These are phyloP conservation scores for Mormyrus proboscirostris DNA, from an alignment of 2,797 vertebrate genomes.

Conservation along the genomic window DNA sequence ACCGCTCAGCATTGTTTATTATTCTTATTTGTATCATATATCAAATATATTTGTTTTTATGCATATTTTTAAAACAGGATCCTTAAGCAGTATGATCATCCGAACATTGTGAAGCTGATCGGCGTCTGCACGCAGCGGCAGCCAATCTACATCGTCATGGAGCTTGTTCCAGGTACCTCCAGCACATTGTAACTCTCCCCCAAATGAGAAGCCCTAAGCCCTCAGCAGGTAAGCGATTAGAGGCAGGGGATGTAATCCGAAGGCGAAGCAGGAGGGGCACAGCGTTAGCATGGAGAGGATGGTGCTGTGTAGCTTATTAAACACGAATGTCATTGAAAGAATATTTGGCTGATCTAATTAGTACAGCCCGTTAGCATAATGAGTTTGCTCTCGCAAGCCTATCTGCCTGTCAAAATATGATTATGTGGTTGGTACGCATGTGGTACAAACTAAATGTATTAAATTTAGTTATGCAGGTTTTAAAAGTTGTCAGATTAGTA, in stretches of 20 bases:
- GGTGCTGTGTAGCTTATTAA: not conserved
- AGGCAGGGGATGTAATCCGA: not conserved
- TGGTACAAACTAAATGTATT: not conserved
- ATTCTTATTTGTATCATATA: not conserved
- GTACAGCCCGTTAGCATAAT: constrained; percentile 4
- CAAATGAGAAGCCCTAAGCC: not conserved
- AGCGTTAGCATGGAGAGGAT: not conserved
- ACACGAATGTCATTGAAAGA: not conserved
- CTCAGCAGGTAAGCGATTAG: not conserved
- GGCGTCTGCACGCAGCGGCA: constrained; percentile 93
- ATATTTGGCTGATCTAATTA: constrained; percentile 7
- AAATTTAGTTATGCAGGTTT: not conserved
- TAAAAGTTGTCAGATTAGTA: not conserved
- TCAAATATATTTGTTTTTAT: not conserved
- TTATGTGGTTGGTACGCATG: not conserved
- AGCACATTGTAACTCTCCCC: too few species aligned
- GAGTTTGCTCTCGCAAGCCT: constrained; percentile 1
- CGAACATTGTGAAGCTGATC: constrained; percentile 94
- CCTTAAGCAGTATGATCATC: constrained; percentile 93
- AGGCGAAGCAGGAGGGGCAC: not conserved
- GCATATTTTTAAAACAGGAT: constrained; percentile 60
- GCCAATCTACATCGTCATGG: constrained; percentile 96
- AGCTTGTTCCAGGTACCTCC: constrained; percentile 82
- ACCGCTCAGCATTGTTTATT: not conserved
- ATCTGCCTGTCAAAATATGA: not conserved